Conservation (phyloP, 2,797 vertebrate species). For the Molossus molossus region DNA sequence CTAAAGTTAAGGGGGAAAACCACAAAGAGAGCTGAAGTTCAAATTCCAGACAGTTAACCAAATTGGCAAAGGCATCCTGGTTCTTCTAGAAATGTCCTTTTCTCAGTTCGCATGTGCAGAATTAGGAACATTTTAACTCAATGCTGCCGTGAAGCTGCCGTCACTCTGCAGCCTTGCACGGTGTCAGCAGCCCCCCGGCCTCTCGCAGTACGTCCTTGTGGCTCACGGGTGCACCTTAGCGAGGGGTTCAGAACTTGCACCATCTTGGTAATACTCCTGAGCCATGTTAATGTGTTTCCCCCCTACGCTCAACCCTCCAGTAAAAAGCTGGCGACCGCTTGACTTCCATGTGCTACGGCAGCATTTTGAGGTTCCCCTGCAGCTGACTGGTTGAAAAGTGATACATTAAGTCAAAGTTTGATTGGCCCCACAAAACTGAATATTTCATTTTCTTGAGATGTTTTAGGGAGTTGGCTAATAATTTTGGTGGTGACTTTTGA, state of each 20-base stretch:
- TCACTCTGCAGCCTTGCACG: background rate
- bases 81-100: background rate
- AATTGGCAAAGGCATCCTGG: background rate
- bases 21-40: slow-evolving; percentile 22
- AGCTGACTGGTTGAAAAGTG: slow-evolving; percentile 43
- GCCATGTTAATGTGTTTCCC: background rate
- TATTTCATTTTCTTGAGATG: slow-evolving; percentile 44
- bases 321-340: background rate
- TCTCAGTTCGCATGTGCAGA: background rate
- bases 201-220: background rate
- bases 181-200: background rate
- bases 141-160: background rate
- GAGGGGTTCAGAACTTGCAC: background rate
- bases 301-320: background rate
- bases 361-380: background rate
- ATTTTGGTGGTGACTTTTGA: slow-evolving; percentile 48
- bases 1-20: background rate
- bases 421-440: background rate
- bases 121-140: background rate
- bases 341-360: background rate
- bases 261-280: background rate
- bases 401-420: slow-evolving; percentile 17
- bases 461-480: slow-evolving; percentile 4
- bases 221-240: background rate
- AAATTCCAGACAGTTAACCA: slow-evolving; percentile 46